Evolutionary conservation across 2,113 vertebrate genomes (phyloP), one percentile per base, ranked within the genome.

Genomic region (Podiceps cristatus): DNA sequence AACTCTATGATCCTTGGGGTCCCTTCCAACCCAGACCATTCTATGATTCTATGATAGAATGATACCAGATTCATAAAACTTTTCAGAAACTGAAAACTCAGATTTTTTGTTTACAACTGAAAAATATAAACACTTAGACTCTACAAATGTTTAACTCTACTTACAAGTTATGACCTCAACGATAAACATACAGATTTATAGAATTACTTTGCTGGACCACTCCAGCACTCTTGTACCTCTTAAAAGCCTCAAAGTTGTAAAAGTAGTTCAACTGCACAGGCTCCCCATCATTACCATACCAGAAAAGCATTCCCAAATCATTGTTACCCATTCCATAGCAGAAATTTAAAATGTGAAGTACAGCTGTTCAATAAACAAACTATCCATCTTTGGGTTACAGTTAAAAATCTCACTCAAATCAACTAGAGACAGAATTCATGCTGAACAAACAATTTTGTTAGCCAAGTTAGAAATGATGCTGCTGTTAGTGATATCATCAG

Each of bases 211-310:
- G 55, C 50, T 74, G 40, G 52, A 92, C 25, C 24, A 22, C 37
- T 72, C 68, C 24, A 89, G 53, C 28, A 72, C 16, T 55, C 40
- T 33, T 25, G 0, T 28, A 47, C 18, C 33, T n/a, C 67, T 88
- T 72, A 49, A 55, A 81, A 73, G 28, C 7, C 27, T 50, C 33
- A 2, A 29, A 64, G 13, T 0, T 63, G 28, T 58, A 81, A 74
- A 73, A 80, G 24, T 25, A 45, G 42, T 58, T 86, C 18, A 77
- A 3, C 7, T 29, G 31, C 8, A 66, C 5, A 53, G 62, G 31
- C 11, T 27, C 13, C 5, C 5, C 11, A 53, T 4, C 0, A 0
- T 12, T 71, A 53, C 11, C 19, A 11, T 49, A 45, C 10, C 13
- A 50, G 10, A 18, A 76, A 35, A 37, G 35, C 45, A 58, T 47